Conservation (phyloP, 2,113 vertebrate genomes). For the Macroglossus sobrinus region DNA sequence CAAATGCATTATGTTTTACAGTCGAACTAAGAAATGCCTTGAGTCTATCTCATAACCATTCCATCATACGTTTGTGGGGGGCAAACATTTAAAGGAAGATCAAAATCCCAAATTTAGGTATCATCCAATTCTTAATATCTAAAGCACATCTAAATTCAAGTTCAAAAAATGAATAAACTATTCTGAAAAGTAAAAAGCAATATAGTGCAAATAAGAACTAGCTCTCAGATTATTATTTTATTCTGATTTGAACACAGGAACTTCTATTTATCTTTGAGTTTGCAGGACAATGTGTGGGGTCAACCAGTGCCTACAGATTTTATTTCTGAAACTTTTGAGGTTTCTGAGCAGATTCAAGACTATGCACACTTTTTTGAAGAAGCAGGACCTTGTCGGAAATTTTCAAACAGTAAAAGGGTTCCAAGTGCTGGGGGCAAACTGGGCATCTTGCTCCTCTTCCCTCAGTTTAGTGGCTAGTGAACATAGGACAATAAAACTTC, state of each 20-base stretch:
- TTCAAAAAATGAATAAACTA: too few species aligned
- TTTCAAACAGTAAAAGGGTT: not conserved
- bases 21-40: not conserved
- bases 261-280: not conserved
- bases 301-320: not conserved
- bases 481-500: not conserved
- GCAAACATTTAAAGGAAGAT: not conserved
- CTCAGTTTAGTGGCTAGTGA: not conserved
- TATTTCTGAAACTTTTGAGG: not conserved
- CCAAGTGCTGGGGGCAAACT: too few species aligned
- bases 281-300: not conserved
- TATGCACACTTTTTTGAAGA: not conserved
- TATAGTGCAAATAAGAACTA: not conserved
- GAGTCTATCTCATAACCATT: not conserved
- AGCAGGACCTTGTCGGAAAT: not conserved
- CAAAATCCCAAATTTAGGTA: not conserved
- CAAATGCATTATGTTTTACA: not conserved
- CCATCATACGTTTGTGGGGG: not conserved
- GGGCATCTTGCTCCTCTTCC: not conserved
- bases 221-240: not conserved
- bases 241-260: not conserved
- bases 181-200: not conserved
- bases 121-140: not conserved
- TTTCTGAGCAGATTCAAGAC: not conserved
- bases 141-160: not conserved